phyloP scores from a whole-genome alignment of 64 coral and sea anemone genomes.

The Trachythela sp. region DNA sequence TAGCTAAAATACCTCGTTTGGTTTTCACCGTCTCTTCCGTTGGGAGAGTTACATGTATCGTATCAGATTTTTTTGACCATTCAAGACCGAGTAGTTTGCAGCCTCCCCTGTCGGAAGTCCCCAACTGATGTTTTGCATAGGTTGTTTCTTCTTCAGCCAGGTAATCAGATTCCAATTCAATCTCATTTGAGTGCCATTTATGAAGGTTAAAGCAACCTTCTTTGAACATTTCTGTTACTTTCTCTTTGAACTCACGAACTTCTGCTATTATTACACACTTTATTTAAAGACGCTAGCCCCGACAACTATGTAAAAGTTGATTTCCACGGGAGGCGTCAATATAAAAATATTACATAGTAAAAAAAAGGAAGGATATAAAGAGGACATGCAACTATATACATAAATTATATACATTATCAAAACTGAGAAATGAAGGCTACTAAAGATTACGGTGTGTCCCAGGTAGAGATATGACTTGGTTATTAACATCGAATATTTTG shows the following conservation, averaged over 20 bases:
- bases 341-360: too few relatives aligned
- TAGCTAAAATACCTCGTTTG: slow-evolving; percentile 18
- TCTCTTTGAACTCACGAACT: not conserved
- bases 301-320: too few relatives aligned
- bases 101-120: not conserved
- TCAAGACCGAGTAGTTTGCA: not conserved
- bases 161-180: not conserved
- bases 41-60: not conserved
- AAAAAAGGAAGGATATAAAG: too few relatives aligned
- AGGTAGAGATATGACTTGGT: too few relatives aligned
- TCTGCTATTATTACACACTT: too few relatives aligned
- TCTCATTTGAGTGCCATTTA: not conserved
- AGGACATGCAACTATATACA: too few relatives aligned
- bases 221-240: not conserved
- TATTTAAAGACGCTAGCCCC: too few relatives aligned
- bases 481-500: too few relatives aligned
- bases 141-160: not conserved
- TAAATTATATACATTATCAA: too few relatives aligned
- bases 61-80: not conserved
- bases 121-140: not conserved
- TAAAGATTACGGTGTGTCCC: too few relatives aligned
- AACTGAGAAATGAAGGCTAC: too few relatives aligned
- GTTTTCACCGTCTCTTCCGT: not conserved
- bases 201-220: not conserved
- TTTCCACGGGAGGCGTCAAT: too few relatives aligned